Base-by-base conservation (phyloP, 1,140 invertebrate genomes). In the Drosophila orena region DNA sequence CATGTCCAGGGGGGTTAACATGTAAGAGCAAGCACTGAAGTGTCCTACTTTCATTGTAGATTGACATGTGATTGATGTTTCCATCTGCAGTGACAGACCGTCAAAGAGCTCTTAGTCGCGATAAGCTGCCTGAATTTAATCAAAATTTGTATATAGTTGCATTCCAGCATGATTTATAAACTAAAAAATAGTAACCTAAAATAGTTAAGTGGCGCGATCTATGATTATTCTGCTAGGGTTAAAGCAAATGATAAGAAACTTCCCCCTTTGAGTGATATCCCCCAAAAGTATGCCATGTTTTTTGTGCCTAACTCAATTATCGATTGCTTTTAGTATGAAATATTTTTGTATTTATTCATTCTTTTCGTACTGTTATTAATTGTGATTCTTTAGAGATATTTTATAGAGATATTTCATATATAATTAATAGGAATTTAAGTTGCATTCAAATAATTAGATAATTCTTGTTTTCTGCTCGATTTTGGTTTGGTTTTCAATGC, bases 371-470 rank as follows among this genome's bases (percentile, higher is more conserved):
- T 79, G 73, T 77, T 81, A 76, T 83, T 83, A 88, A 88, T 79
- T 76, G 75, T 86, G 79, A 65, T 77, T 89, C 74, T 73, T 88
- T 79, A 84, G 81, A 80, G 77, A 88, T 88, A 79, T 86, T 89
- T 80, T 57, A 80, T 80, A 84, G 74, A 81, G 79, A 88, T 89
- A 86, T 84, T 84, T 78, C 64, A 68, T 78, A 84, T 89, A 89
- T 89, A 89, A 89, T 89, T 89, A 89, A 89, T 89, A 89, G 84
- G 84, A 89, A 89, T 89, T 89, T 77, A 89, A 89, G 84, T 89
- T 89, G 79, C 84, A 68, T 89, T 89, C 73, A 89, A 89, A 89
- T 89, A 89, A 88, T 89, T 66, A 60, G 46, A 72, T 72, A 72
- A 72, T 72, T 71, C 30, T 50, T 72, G 60, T 40, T 46, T 70